Conservation (phyloP, 2,888 invertebrate genomes). For the Ptychoptera albimana region DNA sequence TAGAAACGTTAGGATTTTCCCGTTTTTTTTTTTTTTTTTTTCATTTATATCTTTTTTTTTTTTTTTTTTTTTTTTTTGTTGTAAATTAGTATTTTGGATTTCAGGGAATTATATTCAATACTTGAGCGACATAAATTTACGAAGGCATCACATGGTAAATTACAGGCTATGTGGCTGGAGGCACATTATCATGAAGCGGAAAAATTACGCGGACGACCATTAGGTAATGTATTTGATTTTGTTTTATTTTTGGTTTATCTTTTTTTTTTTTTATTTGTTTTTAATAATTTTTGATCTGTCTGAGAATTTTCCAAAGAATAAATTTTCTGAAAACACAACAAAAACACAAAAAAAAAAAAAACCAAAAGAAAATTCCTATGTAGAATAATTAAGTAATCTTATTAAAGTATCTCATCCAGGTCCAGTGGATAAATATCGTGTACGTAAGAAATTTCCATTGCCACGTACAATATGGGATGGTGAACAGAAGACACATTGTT, state of each 20-base stretch:
- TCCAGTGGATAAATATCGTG: conserved; percentile 86
- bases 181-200: conserved; percentile 90
- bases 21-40: conserved; percentile 1
- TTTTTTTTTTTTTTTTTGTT: conserved; percentile 2
- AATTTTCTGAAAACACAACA: not conserved
- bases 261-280: not conserved
- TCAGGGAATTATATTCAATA: conserved; percentile 70
- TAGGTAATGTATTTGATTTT: conserved; percentile 32
- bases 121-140: conserved; percentile 81
- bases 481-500: conserved; percentile 91
- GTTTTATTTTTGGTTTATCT: not conserved
- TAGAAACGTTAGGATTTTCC: too few species aligned
- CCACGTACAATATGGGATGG: conserved; percentile 92
- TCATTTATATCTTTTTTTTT: not conserved
- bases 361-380: too few species aligned
- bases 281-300: not conserved
- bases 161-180: conserved; percentile 86
- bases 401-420: conserved; percentile 22
- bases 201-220: conserved; percentile 71
- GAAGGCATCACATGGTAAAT: conserved; percentile 74
- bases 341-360: not conserved
- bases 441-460: conserved; percentile 83
- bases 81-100: not conserved
- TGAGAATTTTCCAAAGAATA: not conserved
- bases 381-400: too few species aligned